A percentile compares a stretch with the other conserved stretches of the same genome.
Evolutionary conservation across 2,113 vertebrate species (phyloP).

Genomic region (Oreochromis tanganicae): DNA sequence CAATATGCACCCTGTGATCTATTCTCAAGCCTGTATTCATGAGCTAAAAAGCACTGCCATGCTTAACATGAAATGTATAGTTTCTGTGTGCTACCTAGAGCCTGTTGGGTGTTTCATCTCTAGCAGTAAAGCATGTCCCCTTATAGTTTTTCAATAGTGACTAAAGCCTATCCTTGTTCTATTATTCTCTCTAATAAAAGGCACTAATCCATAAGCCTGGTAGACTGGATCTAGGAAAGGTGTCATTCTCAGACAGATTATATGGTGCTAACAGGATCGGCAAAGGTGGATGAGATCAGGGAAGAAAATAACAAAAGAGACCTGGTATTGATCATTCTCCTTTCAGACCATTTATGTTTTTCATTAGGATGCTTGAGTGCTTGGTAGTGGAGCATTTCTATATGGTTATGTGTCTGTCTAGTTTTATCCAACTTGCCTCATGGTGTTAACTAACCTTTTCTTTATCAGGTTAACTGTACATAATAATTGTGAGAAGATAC

Average conservation of each 20-base stretch:
- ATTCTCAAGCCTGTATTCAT: background rate
- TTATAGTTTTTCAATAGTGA: constrained; percentile 17
- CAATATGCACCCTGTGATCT: background rate
- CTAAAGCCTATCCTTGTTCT: constrained; percentile 24
- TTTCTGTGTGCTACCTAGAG: background rate
- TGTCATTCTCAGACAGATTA: constrained; percentile 68
- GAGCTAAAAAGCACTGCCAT: background rate
- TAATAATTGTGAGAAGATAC: background rate
- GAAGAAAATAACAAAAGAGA: constrained; percentile 40
- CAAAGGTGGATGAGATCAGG: constrained; percentile 41
- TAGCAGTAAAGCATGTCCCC: background rate
- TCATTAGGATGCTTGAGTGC: background rate
- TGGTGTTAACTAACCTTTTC: background rate
- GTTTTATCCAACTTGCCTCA: background rate
- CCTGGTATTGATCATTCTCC: constrained; percentile 53
- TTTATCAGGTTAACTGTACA: background rate
- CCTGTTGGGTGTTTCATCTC: background rate
- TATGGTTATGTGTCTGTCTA: background rate
- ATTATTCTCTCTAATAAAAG: constrained; percentile 44
- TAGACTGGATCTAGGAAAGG: constrained; percentile 38
- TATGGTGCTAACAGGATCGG: constrained; percentile 57
- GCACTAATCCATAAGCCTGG: constrained; percentile 36
- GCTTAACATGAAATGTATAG: background rate
- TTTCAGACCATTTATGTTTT: constrained; percentile 20
- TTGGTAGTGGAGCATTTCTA: background rate